A percentile compares a stretch with the other conserved stretches of the same genome.
phyloP scores from a whole-genome alignment of 2,113 vertebrate genomes.

The Eira barbara region DNA sequence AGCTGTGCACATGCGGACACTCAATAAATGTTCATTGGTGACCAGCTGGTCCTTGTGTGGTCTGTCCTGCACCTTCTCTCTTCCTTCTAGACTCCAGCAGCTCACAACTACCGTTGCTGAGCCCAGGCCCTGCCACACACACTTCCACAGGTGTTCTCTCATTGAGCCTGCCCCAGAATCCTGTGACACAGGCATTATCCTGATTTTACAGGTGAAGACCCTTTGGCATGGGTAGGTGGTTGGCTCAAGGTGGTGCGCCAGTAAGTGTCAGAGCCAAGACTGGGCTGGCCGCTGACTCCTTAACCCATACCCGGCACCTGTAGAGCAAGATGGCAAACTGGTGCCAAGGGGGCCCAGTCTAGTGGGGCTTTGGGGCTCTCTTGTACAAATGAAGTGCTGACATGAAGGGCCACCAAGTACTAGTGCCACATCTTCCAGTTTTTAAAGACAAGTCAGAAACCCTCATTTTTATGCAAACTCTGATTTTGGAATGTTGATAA shows the following conservation, averaged over 20 bases:
- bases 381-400: not conserved
- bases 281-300: not conserved
- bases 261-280: not conserved
- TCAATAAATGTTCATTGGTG: constrained; percentile 76
- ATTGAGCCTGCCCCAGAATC: not conserved
- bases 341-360: not conserved
- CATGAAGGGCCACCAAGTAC: not conserved
- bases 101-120: not conserved
- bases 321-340: not conserved
- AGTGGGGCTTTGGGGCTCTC: not conserved
- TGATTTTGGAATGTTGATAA: not conserved
- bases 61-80: not conserved
- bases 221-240: not conserved
- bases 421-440: not conserved
- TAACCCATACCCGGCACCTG: too few relatives aligned
- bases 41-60: not conserved
- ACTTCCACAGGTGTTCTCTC: not conserved
- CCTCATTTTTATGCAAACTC: not conserved
- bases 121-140: not conserved
- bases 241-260: not conserved
- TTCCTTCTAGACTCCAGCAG: not conserved
- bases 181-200: not conserved
- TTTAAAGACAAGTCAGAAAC: not conserved
- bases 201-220: not conserved
- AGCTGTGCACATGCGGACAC: constrained; percentile 75